Percentiles rank a stretch among this genome's conserved stretches.
phyloP scores from a whole-genome alignment of 2,888 invertebrate genomes.

The Teinopalpus imperialis region DNA sequence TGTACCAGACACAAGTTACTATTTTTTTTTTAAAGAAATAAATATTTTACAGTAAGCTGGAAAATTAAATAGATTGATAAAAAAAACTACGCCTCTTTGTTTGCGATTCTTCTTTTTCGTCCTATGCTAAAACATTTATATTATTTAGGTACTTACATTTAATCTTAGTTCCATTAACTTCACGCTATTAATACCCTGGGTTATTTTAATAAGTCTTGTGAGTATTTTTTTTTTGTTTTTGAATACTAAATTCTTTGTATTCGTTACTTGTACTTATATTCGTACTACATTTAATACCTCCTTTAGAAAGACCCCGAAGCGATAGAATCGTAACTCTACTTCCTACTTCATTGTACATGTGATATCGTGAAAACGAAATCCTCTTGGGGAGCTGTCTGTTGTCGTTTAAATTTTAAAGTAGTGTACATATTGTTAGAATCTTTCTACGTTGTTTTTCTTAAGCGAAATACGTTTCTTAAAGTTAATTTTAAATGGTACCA shows the following conservation, averaged over 20 bases:
- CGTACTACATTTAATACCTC: conserved; percentile 17
- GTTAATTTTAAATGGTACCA: too few species aligned
- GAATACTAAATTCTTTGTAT: conserved; percentile 44
- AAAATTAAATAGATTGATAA: too few species aligned
- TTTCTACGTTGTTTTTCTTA: conserved; percentile 3
- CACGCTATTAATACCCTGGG: too few species aligned
- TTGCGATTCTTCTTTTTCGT: too few species aligned
- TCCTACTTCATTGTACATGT: conserved; percentile 2
- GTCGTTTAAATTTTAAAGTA: conserved; percentile 24
- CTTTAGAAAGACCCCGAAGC: conserved; percentile 8
- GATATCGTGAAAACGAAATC: conserved; percentile 20
- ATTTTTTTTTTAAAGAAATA: conserved; percentile 40
- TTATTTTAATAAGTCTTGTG: too few species aligned
- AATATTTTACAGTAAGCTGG: conserved; percentile 31
- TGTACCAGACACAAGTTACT: conserved; percentile 30
- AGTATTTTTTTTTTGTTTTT: too few species aligned
- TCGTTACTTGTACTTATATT: conserved; percentile 26
- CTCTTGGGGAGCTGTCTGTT: conserved; percentile 17
- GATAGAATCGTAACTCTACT: not conserved
- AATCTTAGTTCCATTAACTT: too few species aligned
- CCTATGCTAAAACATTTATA: too few species aligned
- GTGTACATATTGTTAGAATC: conserved; percentile 23
- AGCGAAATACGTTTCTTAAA: not conserved
- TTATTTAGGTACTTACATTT: too few species aligned
- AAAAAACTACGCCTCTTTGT: too few species aligned